A percentile compares a stretch with the other conserved stretches of the same genome.
Evolutionary conservation across 2,888 invertebrate species (phyloP).

Genomic region (Pyrrhia umbra): DNA sequence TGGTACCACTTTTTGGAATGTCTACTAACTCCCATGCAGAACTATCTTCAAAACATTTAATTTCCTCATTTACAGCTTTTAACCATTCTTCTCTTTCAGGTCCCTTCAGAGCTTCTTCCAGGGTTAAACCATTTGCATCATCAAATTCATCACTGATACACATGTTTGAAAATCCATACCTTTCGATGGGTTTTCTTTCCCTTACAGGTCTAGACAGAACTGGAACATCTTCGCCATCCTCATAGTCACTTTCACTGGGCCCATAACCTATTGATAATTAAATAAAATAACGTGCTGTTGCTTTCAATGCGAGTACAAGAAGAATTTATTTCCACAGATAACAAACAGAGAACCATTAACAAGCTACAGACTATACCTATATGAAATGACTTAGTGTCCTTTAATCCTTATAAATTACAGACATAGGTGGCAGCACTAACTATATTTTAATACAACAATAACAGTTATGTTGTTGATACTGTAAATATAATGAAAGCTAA

Average conservation of each 20-base stretch:
- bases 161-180: not conserved
- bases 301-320: too few species aligned
- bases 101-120: not conserved
- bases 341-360: too few species aligned
- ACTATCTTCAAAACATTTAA: not conserved
- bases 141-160: not conserved
- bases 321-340: too few species aligned
- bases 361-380: too few species aligned
- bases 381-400: too few species aligned
- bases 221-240: not conserved
- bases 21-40: not conserved
- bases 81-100: not conserved
- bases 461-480: conserved; percentile 16
- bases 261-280: too few species aligned
- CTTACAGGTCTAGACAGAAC: not conserved
- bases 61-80: not conserved
- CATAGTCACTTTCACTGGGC: not conserved
- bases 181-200: not conserved
- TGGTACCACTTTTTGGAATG: not conserved
- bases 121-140: not conserved
- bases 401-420: too few species aligned
- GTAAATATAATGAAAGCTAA: conserved; percentile 31
- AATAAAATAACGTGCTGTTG: too few species aligned
- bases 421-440: too few species aligned
- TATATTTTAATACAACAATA: too few species aligned